Conservation (phyloP, 2,888 invertebrate genomes). For the Muschampia plurimacula region DNA sequence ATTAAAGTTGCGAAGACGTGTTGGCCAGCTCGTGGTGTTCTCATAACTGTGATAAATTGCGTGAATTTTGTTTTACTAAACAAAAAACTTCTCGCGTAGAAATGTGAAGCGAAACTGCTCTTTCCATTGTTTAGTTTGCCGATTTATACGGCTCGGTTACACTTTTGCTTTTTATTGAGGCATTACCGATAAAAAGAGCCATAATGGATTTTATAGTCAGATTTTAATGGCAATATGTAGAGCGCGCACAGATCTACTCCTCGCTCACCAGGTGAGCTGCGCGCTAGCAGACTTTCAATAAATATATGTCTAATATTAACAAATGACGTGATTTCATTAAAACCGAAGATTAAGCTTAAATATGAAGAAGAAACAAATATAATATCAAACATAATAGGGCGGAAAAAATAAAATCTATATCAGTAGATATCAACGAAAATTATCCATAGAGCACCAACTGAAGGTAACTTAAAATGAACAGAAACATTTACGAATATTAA, state of each 20-base stretch:
- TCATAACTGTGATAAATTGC: slow-evolving; percentile 82
- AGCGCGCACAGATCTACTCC: slow-evolving; percentile 66
- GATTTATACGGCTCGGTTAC: slow-evolving; percentile 86
- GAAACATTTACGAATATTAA: not conserved
- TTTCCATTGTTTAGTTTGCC: slow-evolving; percentile 84
- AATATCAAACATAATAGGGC: too few species aligned
- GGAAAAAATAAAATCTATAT: too few species aligned
- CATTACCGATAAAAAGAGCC: slow-evolving; percentile 83
- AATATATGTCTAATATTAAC: not conserved
- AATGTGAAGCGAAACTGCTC: slow-evolving; percentile 83
- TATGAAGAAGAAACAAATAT: too few species aligned
- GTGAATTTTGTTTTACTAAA: slow-evolving; percentile 72
- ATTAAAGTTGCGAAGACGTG: slow-evolving; percentile 80
- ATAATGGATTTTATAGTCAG: slow-evolving; percentile 81
- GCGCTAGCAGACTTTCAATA: slow-evolving; percentile 29
- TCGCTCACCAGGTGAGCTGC: slow-evolving; percentile 57
- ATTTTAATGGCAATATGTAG: slow-evolving; percentile 78
- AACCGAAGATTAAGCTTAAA: too few species aligned
- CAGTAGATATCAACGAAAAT: not conserved
- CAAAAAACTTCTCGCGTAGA: slow-evolving; percentile 79
- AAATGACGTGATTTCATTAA: not conserved
- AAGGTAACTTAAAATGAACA: not conserved
- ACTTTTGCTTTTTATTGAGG: slow-evolving; percentile 83
- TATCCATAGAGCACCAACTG: not conserved
- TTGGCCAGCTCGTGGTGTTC: slow-evolving; percentile 78